Conservation (phyloP, 2,888 invertebrate genomes). For the Timema podura region DNA sequence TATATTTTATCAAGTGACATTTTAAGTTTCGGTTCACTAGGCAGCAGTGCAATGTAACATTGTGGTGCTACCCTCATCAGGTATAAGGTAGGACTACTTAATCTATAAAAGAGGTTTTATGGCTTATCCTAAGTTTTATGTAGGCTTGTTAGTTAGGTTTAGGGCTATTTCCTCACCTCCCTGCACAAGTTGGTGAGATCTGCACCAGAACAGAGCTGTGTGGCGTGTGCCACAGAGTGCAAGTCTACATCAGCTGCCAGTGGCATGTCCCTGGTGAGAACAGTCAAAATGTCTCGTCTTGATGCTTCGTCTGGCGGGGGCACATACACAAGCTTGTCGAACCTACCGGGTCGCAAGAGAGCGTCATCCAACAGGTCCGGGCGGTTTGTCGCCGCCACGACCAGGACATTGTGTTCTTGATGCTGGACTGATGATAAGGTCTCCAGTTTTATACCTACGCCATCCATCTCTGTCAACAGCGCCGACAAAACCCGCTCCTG, state of each 20-base stretch:
- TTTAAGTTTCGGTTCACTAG: background rate
- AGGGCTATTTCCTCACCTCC: constrained; percentile 45
- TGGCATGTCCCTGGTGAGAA: constrained; percentile 48
- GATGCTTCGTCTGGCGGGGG: constrained; percentile 54
- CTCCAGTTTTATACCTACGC: constrained; percentile 47
- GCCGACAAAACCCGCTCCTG: constrained; percentile 58
- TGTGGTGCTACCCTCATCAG: too few relatives aligned
- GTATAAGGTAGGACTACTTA: too few relatives aligned
- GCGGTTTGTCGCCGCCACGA: constrained; percentile 62
- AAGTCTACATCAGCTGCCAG: constrained; percentile 46
- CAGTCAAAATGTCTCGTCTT: constrained; percentile 48
- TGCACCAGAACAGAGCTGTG: constrained; percentile 56
- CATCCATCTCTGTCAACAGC: constrained; percentile 63
- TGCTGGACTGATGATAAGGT: too few relatives aligned
- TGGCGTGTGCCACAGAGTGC: constrained; percentile 45
- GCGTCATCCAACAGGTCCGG: constrained; percentile 61
- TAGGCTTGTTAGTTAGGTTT: too few relatives aligned
- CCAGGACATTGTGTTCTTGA: constrained; percentile 31
- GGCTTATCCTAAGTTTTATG: too few relatives aligned
- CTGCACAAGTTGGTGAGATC: constrained; percentile 58
- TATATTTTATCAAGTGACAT: too few relatives aligned
- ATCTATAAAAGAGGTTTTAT: too few relatives aligned
- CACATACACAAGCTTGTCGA: constrained; percentile 58
- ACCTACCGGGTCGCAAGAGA: constrained; percentile 58
- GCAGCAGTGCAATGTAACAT: too few relatives aligned